These are phyloP conservation scores for Diadophis punctatus DNA, from an alignment of 2,113 vertebrate species.

Conservation along the genomic window DNA sequence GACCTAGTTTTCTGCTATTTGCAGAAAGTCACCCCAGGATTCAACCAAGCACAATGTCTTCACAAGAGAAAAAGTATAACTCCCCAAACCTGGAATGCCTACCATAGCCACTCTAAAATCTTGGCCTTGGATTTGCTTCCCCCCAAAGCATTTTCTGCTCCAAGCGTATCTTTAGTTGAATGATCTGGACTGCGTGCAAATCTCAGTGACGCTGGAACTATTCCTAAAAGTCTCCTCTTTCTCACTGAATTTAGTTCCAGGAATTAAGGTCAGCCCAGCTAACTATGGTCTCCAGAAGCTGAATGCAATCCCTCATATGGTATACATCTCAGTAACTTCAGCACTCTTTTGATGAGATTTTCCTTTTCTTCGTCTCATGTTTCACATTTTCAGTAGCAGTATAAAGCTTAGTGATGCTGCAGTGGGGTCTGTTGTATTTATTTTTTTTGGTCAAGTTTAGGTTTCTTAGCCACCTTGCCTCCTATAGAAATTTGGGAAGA, in stretches of 20 bases:
- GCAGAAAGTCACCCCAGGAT: background rate
- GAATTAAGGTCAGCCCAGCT: slow-evolving; percentile 63
- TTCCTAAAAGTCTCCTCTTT: slow-evolving; percentile 44
- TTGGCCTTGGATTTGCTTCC: slow-evolving; percentile 40
- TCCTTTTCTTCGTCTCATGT: slow-evolving; percentile 39
- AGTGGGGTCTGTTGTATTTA: slow-evolving; percentile 42
- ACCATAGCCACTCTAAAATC: slow-evolving; percentile 19
- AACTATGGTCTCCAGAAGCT: slow-evolving; percentile 59
- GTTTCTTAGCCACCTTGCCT: slow-evolving; percentile 65
- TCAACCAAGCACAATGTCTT: slow-evolving; percentile 21
- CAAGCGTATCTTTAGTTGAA: slow-evolving; percentile 47
- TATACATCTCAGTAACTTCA: slow-evolving; percentile 58
- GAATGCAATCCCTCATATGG: slow-evolving; percentile 55
- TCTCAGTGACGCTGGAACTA: slow-evolving; percentile 55
- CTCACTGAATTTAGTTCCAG: slow-evolving; percentile 34
- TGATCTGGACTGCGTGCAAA: slow-evolving; percentile 24
- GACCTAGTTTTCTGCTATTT: background rate
- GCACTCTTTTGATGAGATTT: slow-evolving; percentile 30
- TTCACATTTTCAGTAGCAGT: slow-evolving; percentile 64
- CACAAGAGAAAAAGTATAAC: background rate
- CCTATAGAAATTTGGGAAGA: slow-evolving; percentile 70
- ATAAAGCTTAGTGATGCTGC: slow-evolving; percentile 61
- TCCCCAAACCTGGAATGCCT: slow-evolving; percentile 9
- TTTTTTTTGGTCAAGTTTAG: slow-evolving; percentile 65
- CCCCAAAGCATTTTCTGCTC: slow-evolving; percentile 30